Evolutionary conservation across 1,140 invertebrate genomes (phyloP), one percentile per base, ranked within the genome.

Genomic region (Drosophila bipectinata): DNA sequence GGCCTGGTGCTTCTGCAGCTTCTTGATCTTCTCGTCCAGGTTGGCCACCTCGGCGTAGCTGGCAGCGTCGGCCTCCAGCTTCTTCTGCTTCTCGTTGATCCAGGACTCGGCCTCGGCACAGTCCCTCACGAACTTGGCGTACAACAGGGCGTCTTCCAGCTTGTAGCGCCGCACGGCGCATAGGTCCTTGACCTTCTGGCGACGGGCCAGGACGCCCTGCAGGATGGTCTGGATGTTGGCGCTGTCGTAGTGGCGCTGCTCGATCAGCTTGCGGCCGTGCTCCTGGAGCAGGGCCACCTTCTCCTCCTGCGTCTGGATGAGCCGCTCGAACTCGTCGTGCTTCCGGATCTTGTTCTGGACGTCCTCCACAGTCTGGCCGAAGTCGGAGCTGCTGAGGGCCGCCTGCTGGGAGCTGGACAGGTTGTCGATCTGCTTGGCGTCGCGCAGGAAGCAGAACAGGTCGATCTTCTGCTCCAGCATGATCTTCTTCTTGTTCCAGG

Each of bases 1-100:
- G 0, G 98, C 98, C 93, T 99, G 98, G 92, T 99, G 98, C 91
- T 99, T 99, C 92, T 99, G 97, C n/a, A 99, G 93, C 89, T 98
- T 97, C 92, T 98, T 98, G 85, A 99, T 97, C 91, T 97, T 97
- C 59, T 97, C 96, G 81, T 97, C 96, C 4, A 97, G 92, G 90
- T 94, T 96, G 9, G 94, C 95, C 4, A 96, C 95, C 90, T 97
- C 95, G 0, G 94, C 94, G 73, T 94, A 93, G 72, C 94, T 80
- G 87, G 93, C 92, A 12, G 93, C 92, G 90, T 97, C 96, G 0
- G 95, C 94, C 77, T 97, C 95, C 3, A 98, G 92, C 90, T 97
- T 97, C 91, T 97, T 98, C 69, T 96, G 94, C 92, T 98, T 99
- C 89, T 99, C 98, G 45, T 95, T 96, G 63, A 99, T 97, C 98